Conservation (phyloP, 2,888 invertebrate genomes). For the Tinea trinotella region DNA sequence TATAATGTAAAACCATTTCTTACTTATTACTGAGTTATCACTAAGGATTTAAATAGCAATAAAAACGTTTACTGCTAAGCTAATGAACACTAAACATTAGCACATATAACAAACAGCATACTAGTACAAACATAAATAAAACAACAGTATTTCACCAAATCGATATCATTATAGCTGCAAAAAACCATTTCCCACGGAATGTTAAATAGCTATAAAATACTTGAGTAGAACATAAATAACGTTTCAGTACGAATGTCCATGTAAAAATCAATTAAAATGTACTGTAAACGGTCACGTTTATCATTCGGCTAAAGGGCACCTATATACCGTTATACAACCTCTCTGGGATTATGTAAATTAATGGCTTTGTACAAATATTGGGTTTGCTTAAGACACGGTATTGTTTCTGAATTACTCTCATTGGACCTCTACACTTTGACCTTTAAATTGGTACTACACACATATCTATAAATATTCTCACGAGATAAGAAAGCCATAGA, state of each 20-base stretch:
- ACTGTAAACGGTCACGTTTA: slow-evolving; percentile 1
- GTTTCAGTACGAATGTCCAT: not conserved
- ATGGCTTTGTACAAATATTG: slow-evolving; percentile 17
- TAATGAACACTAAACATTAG: too few species aligned
- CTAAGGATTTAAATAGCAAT: too few species aligned
- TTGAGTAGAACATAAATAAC: not conserved
- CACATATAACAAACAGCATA: too few species aligned
- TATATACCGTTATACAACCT: slow-evolving; percentile 14
- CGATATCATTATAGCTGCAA: not conserved
- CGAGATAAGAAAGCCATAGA: too few species aligned
- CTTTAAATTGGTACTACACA: too few species aligned
- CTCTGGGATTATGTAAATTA: slow-evolving; percentile 17
- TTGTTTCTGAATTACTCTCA: slow-evolving; percentile 4
- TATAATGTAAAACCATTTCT: too few species aligned
- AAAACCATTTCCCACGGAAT: not conserved
- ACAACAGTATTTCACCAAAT: too few species aligned
- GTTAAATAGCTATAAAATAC: not conserved
- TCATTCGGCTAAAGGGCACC: slow-evolving; percentile 14
- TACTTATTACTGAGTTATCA: too few species aligned
- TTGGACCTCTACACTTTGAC: slow-evolving; percentile 2
- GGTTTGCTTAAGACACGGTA: slow-evolving; percentile 18
- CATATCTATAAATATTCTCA: too few species aligned
- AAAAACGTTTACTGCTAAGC: too few species aligned
- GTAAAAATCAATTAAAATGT: slow-evolving; percentile 1
- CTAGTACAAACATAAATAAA: too few species aligned